Evolutionary conservation across 2,888 invertebrate genomes (phyloP).

Genomic region (Apamea crenata): DNA sequence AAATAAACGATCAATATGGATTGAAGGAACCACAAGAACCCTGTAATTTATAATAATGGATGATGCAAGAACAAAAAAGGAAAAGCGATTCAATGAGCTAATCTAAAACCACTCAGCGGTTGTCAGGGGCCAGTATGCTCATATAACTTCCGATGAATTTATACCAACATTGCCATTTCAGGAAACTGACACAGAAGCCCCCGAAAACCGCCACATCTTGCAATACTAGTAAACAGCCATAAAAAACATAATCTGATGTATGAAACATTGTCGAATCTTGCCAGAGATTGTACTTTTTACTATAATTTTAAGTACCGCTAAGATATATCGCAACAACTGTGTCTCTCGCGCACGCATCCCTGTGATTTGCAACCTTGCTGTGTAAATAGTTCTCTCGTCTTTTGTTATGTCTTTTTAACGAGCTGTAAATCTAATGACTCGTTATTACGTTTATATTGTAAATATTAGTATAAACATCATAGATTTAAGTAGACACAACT

Average conservation of each 20-base stretch:
- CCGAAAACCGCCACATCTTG: slow-evolving; percentile 18
- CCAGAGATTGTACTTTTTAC: slow-evolving; percentile 76
- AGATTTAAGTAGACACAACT: slow-evolving; percentile 88
- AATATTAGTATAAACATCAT: slow-evolving; percentile 85
- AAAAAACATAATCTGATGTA: slow-evolving; percentile 19
- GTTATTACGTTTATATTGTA: slow-evolving; percentile 86
- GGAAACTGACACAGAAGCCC: background rate
- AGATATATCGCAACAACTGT: slow-evolving; percentile 70
- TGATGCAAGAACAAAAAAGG: slow-evolving; percentile 22
- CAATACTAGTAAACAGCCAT: slow-evolving; percentile 37
- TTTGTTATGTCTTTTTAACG: slow-evolving; percentile 87
- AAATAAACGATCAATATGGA: slow-evolving; percentile 33
- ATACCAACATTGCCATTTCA: background rate
- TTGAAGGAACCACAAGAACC: slow-evolving; percentile 13
- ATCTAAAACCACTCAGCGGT: background rate
- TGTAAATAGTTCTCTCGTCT: slow-evolving; percentile 88
- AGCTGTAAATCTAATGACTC: slow-evolving; percentile 80
- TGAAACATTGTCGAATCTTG: slow-evolving; percentile 76
- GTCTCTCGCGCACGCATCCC: slow-evolving; percentile 83
- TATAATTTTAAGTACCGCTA: slow-evolving; percentile 66
- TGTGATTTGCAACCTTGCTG: slow-evolving; percentile 88
- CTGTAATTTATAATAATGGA: slow-evolving; percentile 15
- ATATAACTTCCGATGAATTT: slow-evolving; percentile 17
- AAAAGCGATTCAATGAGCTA: slow-evolving; percentile 1
- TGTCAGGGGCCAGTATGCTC: background rate